Evolutionary conservation across 2,113 vertebrate genomes (phyloP).

Genomic region (Rhineura floridana): DNA sequence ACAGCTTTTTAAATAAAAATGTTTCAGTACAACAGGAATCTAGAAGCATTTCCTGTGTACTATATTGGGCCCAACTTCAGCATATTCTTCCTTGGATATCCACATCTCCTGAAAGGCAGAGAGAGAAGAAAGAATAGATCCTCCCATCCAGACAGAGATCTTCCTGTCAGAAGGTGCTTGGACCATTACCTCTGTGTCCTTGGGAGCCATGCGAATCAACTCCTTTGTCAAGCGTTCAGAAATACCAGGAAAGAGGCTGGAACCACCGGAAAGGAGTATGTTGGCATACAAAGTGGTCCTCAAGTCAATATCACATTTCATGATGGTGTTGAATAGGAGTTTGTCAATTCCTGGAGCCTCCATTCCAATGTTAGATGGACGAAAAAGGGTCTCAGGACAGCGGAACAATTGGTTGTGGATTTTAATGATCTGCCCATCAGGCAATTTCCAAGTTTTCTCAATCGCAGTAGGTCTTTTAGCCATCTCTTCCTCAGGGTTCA

Average conservation of each 20-base stretch:
- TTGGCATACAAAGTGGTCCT: constrained; percentile 58
- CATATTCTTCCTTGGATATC: constrained; percentile 58
- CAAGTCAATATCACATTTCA: constrained; percentile 54
- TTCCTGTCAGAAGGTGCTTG: constrained; percentile 50
- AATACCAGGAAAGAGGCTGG: constrained; percentile 62
- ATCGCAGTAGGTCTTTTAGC: constrained; percentile 26
- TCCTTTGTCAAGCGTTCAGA: constrained; percentile 59
- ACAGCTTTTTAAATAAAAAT: neutral
- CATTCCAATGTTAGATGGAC: constrained; percentile 42
- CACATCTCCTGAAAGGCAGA: constrained; percentile 60
- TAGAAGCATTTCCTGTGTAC: constrained; percentile 65
- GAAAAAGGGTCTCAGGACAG: constrained; percentile 67
- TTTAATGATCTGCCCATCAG: constrained; percentile 54
- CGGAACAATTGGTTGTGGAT: constrained; percentile 63
- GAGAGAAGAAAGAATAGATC: constrained; percentile 68
- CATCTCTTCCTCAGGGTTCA: constrained; percentile 57
- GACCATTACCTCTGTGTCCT: constrained; percentile 52
- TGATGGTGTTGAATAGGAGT: constrained; percentile 60
- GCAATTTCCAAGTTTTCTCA: constrained; percentile 64
- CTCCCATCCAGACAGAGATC: constrained; percentile 56
- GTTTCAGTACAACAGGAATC: neutral
- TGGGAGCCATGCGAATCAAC: constrained; percentile 39
- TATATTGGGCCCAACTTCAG: constrained; percentile 57
- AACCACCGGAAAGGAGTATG: constrained; percentile 68
- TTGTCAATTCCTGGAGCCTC: constrained; percentile 59